Evolutionary conservation across 2,888 invertebrate genomes (phyloP), one percentile per base, ranked within the genome.

Genomic region (Dioctria rufipes): DNA sequence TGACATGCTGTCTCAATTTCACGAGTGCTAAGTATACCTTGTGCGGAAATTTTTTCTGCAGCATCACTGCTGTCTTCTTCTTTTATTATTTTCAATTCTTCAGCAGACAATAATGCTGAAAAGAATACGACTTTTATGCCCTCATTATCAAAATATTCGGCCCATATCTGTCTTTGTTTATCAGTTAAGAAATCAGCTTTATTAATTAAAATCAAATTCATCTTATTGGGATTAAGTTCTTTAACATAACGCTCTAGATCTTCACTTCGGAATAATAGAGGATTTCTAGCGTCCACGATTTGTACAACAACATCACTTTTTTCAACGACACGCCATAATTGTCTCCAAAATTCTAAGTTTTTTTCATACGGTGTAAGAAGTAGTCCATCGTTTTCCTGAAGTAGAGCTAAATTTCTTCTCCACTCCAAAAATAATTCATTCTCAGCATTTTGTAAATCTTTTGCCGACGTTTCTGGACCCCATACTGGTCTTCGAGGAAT

Each of bases 311-410:
- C 92, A 90, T 98, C 97, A 87, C 98, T 96, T 84, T 96, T 93
- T 88, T 99, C 99, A n/a, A 99, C 93, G 0, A 99, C 99, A 84
- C 99, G 92, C 99, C 99, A 99, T 49, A 99, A 88, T 88, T 99
- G 99, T 69, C 98, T 92, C 99, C 99, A 99, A 85, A 99, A 96
- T 87, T 99, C 98, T 37, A 99, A 88, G 89, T 99, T 99, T 86
- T 97, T 95, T 87, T 99, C 99, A 89, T 97, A 99, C 0, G 99
- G 99, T 0, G 99, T 99, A 83, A 99, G 89, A 0, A 95, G 91
- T 3, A 98, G 90, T 0, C 93, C 94, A 65, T 97, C 93, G 13
- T 93, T 91, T 84, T 96, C 95, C 88, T 95, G 95, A 13, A 97
- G 87, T 42, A 92, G 88, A 3, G 97, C 94, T 79, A 99, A 90